phyloP scores from a whole-genome alignment of 1,140 invertebrate genomes.

The Anthonomus grandis region DNA sequence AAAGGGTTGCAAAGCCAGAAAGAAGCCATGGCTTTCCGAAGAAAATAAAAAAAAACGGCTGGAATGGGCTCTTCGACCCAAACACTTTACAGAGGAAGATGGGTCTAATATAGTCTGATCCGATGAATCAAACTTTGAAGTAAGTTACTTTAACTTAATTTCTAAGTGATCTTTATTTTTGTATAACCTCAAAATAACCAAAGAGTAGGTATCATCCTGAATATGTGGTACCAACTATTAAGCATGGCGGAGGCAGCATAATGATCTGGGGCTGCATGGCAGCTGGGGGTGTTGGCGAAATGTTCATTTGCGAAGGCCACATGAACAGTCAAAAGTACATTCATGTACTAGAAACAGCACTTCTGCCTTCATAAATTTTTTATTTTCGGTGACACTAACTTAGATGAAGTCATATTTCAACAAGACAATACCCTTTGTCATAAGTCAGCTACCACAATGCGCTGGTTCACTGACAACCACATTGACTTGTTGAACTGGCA shows the following conservation, averaged over 20 bases:
- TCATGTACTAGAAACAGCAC: too few species aligned
- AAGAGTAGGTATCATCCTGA: neutral
- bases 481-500: too few species aligned
- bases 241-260: neutral
- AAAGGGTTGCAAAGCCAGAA: constrained; percentile 1
- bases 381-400: too few species aligned
- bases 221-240: neutral
- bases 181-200: neutral
- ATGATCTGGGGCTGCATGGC: neutral
- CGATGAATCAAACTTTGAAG: neutral
- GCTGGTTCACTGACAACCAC: too few species aligned
- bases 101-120: neutral
- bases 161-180: neutral
- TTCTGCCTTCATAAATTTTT: too few species aligned
- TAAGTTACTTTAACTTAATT: neutral
- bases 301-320: too few species aligned
- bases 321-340: too few species aligned
- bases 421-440: too few species aligned
- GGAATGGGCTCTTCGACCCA: neutral
- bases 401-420: too few species aligned
- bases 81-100: neutral
- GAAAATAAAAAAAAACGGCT: too few species aligned
- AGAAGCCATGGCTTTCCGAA: neutral
- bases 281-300: neutral
- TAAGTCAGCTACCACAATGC: too few species aligned